A percentile compares a stretch with the other conserved stretches of the same genome.
Evolutionary conservation across 1,140 invertebrate species (phyloP).

Genomic region (Dinoponera quadriceps): DNA sequence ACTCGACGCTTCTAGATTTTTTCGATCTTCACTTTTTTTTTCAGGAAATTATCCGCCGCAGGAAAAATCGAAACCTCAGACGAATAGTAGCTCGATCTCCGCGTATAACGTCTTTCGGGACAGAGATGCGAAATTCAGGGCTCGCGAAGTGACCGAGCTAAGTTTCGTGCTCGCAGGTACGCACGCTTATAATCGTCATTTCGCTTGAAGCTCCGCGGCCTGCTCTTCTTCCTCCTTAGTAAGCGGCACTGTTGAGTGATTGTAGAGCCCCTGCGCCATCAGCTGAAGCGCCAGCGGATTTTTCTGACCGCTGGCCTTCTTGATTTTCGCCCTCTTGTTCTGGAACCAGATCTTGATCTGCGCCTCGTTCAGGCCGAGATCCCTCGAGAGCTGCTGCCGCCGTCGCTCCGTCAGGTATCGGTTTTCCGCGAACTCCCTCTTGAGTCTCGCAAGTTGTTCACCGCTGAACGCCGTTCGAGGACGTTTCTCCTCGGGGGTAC

Average conservation of each 20-base stretch:
- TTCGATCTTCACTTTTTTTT: background rate
- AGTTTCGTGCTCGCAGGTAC: background rate
- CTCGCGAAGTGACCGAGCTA: conserved; percentile 15
- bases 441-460: conserved; percentile 96
- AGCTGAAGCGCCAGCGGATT: conserved; percentile 96
- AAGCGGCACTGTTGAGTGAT: conserved; percentile 94
- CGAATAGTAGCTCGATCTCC: conserved; percentile 1
- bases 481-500: conserved; percentile 93
- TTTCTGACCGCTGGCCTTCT: conserved; percentile 96
- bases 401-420: conserved; percentile 97
- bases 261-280: conserved; percentile 97
- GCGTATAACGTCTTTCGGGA: conserved; percentile 8
- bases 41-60: background rate
- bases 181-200: conserved; percentile 75
- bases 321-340: conserved; percentile 99
- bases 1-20: conserved; percentile 1
- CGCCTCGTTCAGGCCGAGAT: conserved; percentile 97
- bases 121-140: conserved; percentile 27
- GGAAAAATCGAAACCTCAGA: conserved; percentile 3
- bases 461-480: conserved; percentile 98
- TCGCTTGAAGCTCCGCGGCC: conserved; percentile 83
- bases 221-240: conserved; percentile 93
- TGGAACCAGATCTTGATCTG: conserved; percentile 99
- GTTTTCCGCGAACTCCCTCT: conserved; percentile 97
- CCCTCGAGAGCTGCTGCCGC: conserved; percentile 95